Evolutionary conservation across 2,888 invertebrate species (phyloP).

Genomic region (Campaea margaritaria): DNA sequence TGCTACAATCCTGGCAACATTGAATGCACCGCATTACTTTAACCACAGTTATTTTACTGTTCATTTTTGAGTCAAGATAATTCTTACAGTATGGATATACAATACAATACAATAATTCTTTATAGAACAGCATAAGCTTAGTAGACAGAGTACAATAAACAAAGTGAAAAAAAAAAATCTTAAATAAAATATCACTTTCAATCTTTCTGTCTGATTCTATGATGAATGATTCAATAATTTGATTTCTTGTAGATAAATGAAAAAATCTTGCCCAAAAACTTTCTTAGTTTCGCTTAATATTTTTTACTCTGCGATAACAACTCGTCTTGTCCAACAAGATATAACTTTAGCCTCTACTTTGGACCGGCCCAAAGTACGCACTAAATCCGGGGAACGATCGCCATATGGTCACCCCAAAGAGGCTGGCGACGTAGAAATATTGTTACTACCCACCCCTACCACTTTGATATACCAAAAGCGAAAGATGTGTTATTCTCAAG

Average conservation of each 20-base stretch:
- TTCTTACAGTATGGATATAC: too few species aligned
- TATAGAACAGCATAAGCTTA: too few species aligned
- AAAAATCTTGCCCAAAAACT: neutral
- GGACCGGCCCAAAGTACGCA: constrained; percentile 6
- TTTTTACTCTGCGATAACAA: neutral
- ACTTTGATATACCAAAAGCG: neutral
- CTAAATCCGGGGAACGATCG: constrained; percentile 19
- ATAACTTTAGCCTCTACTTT: constrained; percentile 15
- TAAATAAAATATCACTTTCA: too few species aligned
- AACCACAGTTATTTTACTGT: neutral
- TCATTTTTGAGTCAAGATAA: neutral
- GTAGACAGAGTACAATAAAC: too few species aligned
- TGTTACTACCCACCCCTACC: neutral
- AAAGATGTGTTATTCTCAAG: neutral
- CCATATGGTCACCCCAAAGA: constrained; percentile 19
- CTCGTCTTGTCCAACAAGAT: constrained; percentile 3
- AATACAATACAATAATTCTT: too few species aligned
- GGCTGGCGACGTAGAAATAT: constrained; percentile 16
- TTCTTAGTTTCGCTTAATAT: neutral
- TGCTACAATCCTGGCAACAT: constrained; percentile 3
- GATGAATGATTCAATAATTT: too few species aligned
- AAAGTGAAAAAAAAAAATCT: too few species aligned
- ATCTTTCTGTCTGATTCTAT: too few species aligned
- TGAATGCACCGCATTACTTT: constrained; percentile 7
- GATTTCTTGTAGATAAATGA: too few species aligned